A percentile compares a stretch with the other conserved stretches of the same genome.
Evolutionary conservation across 2,113 vertebrate genomes (phyloP).

Genomic region (Cyphomyrus plagiostoma): DNA sequence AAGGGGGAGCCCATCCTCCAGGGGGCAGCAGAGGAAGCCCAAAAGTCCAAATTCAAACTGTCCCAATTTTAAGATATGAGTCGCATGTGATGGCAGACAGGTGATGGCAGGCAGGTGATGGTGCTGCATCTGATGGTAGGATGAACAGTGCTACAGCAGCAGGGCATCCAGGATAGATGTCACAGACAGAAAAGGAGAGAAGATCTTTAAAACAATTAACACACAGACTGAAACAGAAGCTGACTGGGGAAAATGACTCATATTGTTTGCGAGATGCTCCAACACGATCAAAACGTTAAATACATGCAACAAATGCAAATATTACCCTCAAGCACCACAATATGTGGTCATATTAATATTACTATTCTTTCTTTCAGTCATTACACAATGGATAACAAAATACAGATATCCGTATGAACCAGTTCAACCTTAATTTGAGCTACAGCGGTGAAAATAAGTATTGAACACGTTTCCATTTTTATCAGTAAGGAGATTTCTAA

Average conservation of each 20-base stretch:
- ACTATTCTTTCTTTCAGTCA: neutral
- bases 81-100: too few species aligned
- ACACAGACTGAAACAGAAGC: neutral
- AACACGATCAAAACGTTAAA: neutral
- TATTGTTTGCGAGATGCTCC: neutral
- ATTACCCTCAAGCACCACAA: neutral
- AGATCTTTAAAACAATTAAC: neutral
- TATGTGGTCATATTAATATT: neutral
- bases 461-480: too few species aligned
- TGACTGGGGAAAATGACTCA: neutral
- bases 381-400: neutral
- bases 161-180: too few species aligned
- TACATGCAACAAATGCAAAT: neutral
- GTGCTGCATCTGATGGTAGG: too few species aligned
- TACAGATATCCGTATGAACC: conserved; percentile 3
- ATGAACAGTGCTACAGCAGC: too few species aligned
- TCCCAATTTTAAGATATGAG: too few species aligned
- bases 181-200: too few species aligned
- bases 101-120: too few species aligned
- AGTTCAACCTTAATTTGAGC: neutral
- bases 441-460: neutral
- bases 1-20: too few species aligned
- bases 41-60: too few species aligned
- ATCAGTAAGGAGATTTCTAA: too few species aligned
- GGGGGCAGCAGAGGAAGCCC: too few species aligned